A percentile compares a stretch with the other conserved stretches of the same genome.
These are phyloP conservation scores for Ochotona princeps DNA, from an alignment of 2,113 vertebrate genomes.

Conservation along the genomic window DNA sequence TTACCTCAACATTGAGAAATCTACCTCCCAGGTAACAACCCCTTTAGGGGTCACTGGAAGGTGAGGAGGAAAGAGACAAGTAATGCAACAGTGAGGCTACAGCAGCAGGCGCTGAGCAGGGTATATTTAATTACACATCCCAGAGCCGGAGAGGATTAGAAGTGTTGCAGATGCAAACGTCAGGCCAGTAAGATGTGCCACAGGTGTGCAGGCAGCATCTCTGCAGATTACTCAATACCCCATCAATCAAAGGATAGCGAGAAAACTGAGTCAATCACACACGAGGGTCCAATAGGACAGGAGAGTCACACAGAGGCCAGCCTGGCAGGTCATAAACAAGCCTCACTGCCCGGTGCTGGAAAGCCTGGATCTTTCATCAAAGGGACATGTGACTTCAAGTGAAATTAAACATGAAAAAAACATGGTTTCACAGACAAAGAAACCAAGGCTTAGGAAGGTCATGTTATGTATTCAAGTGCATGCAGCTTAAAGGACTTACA, in stretches of 20 bases:
- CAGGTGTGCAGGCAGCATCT: constrained; percentile 68
- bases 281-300: background rate
- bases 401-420: background rate
- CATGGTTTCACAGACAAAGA: background rate
- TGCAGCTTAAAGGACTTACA: background rate
- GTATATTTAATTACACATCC: constrained; percentile 61
- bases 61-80: constrained; percentile 34
- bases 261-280: background rate
- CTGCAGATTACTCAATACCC: constrained; percentile 39
- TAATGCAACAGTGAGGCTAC: background rate
- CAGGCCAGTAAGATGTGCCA: constrained; percentile 69
- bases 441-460: background rate
- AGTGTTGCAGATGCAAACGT: constrained; percentile 16
- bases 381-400: background rate
- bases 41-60: constrained; percentile 40
- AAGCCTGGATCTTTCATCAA: background rate
- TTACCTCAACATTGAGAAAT: background rate
- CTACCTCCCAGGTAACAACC: constrained; percentile 40
- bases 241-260: constrained; percentile 66
- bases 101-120: background rate
- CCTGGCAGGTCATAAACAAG: background rate
- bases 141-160: constrained; percentile 59
- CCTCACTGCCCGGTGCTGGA: background rate
- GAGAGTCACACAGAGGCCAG: background rate
- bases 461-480: background rate